Conservation (phyloP, 2,113 vertebrate species). For the Brachionichthys hirsutus region DNA sequence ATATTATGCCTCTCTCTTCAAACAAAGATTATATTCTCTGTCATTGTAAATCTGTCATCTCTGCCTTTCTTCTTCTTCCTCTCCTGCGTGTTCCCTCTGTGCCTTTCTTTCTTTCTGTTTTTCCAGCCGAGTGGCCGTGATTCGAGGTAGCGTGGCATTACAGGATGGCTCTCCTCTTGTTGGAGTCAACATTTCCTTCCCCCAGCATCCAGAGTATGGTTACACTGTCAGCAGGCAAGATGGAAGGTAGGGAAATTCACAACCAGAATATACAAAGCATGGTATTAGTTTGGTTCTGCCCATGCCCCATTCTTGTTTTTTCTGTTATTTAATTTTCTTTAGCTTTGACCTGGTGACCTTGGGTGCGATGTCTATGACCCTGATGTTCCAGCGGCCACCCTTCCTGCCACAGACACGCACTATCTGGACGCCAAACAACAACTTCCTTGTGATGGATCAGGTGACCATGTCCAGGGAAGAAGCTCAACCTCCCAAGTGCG, state of each 20-base stretch:
- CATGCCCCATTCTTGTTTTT: background rate
- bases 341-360: conserved; percentile 96
- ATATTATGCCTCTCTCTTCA: conserved; percentile 52
- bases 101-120: conserved; percentile 23
- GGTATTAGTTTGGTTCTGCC: background rate
- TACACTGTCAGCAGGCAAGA: conserved; percentile 96
- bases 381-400: conserved; percentile 95
- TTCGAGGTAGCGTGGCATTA: conserved; percentile 89
- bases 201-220: conserved; percentile 91
- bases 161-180: conserved; percentile 92
- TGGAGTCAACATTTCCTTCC: conserved; percentile 96
- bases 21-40: conserved; percentile 57
- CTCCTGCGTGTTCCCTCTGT: background rate
- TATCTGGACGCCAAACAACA: conserved; percentile 96
- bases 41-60: conserved; percentile 60
- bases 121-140: conserved; percentile 87
- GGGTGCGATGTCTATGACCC: conserved; percentile 89
- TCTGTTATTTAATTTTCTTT: conserved; percentile 17
- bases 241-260: conserved; percentile 81
- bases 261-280: conserved; percentile 6
- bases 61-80: conserved; percentile 14
- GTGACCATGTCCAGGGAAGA: conserved; percentile 89
- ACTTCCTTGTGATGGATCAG: conserved; percentile 92
- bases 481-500: conserved; percentile 79
- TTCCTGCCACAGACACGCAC: conserved; percentile 90